Evolutionary conservation across 1,140 invertebrate species (phyloP).

Genomic region (Drosophila sp.): DNA sequence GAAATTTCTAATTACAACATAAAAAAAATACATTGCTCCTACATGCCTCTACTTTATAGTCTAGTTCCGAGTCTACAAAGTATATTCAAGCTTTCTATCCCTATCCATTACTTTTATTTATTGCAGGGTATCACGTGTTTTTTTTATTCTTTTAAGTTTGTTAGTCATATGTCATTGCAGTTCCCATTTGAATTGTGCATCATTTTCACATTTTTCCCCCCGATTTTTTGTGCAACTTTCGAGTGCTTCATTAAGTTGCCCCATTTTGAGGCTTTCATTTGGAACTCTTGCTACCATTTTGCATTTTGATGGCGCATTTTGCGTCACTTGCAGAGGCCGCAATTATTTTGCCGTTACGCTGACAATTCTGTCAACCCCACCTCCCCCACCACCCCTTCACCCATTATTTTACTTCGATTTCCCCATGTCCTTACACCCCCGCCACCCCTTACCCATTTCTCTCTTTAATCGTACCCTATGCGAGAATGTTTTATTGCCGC

Average conservation of each 20-base stretch:
- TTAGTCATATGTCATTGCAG: slow-evolving; percentile 25
- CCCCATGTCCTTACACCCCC: background rate
- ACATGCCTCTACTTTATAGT: too few relatives aligned
- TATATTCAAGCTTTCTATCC: too few relatives aligned
- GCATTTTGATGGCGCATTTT: slow-evolving; percentile 74
- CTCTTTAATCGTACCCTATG: too few relatives aligned
- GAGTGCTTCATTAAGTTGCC: slow-evolving; percentile 43
- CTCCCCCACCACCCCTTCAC: background rate
- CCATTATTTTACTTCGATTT: too few relatives aligned
- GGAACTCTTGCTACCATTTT: slow-evolving; percentile 63
- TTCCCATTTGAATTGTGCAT: slow-evolving; percentile 26
- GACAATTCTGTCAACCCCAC: slow-evolving; percentile 31
- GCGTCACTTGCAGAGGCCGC: slow-evolving; percentile 59
- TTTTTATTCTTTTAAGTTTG: slow-evolving; percentile 18
- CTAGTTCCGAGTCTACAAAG: too few relatives aligned
- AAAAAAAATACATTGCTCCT: too few relatives aligned
- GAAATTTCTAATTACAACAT: too few relatives aligned
- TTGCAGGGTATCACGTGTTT: background rate
- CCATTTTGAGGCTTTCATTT: slow-evolving; percentile 38
- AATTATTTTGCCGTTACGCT: slow-evolving; percentile 74
- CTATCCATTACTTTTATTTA: too few relatives aligned
- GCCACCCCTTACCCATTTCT: too few relatives aligned
- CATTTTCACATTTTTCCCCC: slow-evolving; percentile 17
- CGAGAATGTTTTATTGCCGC: slow-evolving; percentile 67
- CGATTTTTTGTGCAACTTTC: slow-evolving; percentile 32